Evolutionary conservation across 2,797 vertebrate genomes (phyloP).

Genomic region (Ispidina picta): DNA sequence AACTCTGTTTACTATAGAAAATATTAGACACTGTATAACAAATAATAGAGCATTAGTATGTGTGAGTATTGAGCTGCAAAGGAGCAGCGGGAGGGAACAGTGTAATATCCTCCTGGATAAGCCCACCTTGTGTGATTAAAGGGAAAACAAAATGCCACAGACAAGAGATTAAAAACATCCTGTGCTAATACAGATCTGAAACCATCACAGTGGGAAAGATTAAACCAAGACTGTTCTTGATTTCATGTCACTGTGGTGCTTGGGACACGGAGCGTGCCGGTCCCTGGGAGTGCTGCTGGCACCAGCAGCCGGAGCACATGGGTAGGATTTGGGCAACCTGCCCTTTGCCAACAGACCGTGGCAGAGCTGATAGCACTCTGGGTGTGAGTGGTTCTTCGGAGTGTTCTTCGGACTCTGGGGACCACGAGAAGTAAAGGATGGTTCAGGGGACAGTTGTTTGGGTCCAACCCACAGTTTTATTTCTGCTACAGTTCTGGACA

Average conservation of each 20-base stretch:
- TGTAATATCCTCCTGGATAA: not conserved
- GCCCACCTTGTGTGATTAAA: slow-evolving; percentile 26
- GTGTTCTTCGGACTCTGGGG: rapidly evolving
- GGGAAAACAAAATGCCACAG: not conserved
- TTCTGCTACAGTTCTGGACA: not conserved
- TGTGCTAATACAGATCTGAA: not conserved
- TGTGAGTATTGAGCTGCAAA: not conserved
- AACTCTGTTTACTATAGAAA: slow-evolving; percentile 33
- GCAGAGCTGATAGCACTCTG: rapidly evolving
- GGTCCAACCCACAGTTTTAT: not conserved
- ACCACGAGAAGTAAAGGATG: rapidly evolving
- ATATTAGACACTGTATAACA: not conserved
- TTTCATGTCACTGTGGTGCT: rapidly evolving
- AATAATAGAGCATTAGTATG: not conserved
- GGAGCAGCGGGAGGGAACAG: not conserved
- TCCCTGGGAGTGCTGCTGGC: rapidly evolving
- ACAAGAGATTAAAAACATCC: not conserved
- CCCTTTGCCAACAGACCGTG: rapidly evolving
- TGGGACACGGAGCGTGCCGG: not conserved
- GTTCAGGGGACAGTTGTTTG: not conserved
- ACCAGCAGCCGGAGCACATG: rapidly evolving
- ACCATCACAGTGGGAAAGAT: not conserved
- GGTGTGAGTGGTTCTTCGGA: rapidly evolving
- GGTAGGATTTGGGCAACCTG: not conserved
- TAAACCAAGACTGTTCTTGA: not conserved